Evolutionary conservation across 2,888 invertebrate genomes (phyloP), one percentile per base, ranked within the genome.

Genomic region (Elmis aenea): DNA sequence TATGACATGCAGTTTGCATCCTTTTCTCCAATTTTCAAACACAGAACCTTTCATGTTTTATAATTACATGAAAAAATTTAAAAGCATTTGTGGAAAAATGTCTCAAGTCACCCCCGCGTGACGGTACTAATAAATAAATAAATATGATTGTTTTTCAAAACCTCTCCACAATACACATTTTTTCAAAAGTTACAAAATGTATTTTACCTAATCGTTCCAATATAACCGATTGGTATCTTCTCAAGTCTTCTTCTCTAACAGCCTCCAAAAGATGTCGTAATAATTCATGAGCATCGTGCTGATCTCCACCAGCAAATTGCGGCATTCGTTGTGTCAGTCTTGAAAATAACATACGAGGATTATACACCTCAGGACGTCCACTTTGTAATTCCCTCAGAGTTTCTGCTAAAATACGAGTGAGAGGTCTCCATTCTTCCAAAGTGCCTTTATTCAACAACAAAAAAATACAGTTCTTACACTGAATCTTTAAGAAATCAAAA

Each of bases 281-380:
- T 34, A 97, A 70, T 66, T 99, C 97, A 58, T 99, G 97, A 0
- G 96, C 83, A 64, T 99, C 97, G 59, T 99, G 97, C 60, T 99
- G 96, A 54, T 93, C 89, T 2, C 87, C 92, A 5, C 93, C 93
- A 31, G 86, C 85, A 65, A 95, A 96, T 62, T 93, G 85, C 0
- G 88, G 85, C 59, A 81, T 73, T 51, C 82, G 81, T 48, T 68
- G 71, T 37, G 78, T 80, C 12, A 86, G 70, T 38, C 76, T 76
- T 1, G 73, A 72, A 14, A 85, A 72, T 26, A 87, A 68, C 56
- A 76, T 75, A 13, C 74, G 65, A 0, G 86, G 86, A 12, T 71
- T 78, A 48, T 75, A 79, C 11, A 82, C 79, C 8, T 80, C 77
- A 2, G 72, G 68, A 46, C 77, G 73, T 5, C 79, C 81, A 70